Percentiles rank a stretch among this genome's conserved stretches.
Evolutionary conservation across 2,797 vertebrate species (phyloP).

Genomic region (Hybognathus amarus): DNA sequence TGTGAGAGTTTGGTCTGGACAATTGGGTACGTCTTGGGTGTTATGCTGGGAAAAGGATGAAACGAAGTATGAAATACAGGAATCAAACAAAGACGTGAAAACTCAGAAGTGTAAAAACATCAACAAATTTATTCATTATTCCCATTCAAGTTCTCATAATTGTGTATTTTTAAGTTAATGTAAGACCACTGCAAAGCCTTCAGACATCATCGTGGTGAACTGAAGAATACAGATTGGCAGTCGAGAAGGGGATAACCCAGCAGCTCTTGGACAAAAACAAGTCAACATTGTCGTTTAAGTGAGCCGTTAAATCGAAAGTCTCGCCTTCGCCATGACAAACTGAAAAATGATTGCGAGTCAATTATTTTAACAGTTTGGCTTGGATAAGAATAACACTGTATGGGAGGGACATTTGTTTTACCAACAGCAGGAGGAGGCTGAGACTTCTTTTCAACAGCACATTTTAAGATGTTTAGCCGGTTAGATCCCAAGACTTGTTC

Average conservation of each 20-base stretch:
- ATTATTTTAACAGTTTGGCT: slow-evolving; percentile 57
- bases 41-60: slow-evolving; percentile 32
- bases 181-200: not conserved
- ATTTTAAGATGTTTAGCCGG: slow-evolving; percentile 46
- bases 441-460: slow-evolving; percentile 16
- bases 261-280: slow-evolving; percentile 34
- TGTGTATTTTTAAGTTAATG: slow-evolving; percentile 25
- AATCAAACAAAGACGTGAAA: not conserved
- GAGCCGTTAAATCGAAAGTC: slow-evolving; percentile 31
- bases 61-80: slow-evolving; percentile 6
- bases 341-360: slow-evolving; percentile 45
- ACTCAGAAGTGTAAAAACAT: not conserved
- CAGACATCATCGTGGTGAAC: slow-evolving; percentile 6
- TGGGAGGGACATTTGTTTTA: slow-evolving; percentile 50
- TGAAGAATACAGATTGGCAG: slow-evolving; percentile 33
- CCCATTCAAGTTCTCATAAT: slow-evolving; percentile 14
- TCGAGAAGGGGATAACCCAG: slow-evolving; percentile 31
- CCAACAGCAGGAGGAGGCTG: slow-evolving; percentile 32
- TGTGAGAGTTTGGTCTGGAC: slow-evolving; percentile 39
- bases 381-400: slow-evolving; percentile 35
- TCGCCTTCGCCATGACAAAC: slow-evolving; percentile 44
- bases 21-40: slow-evolving; percentile 16
- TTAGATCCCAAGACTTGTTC: slow-evolving; percentile 16
- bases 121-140: not conserved
- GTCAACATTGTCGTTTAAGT: slow-evolving; percentile 39